Base-by-base conservation (phyloP, 2,797 vertebrate species). In the Periophthalmus magnuspinnatus region DNA sequence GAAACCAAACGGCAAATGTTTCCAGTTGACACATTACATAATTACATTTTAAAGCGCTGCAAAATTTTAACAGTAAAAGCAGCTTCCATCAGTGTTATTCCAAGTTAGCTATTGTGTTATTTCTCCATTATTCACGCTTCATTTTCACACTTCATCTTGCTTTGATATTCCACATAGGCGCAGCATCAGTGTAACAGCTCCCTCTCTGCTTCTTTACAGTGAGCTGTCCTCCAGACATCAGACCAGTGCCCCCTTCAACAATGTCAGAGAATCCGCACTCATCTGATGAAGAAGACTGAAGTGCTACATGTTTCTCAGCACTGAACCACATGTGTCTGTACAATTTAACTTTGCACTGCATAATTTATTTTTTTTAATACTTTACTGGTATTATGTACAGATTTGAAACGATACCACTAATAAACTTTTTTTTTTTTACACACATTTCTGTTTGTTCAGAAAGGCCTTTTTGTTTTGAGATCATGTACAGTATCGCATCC, bases 221-320 rank as follows among this genome's bases (percentile, higher is more conserved):
- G 86, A 88, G 69, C 67, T 89, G 67, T 86, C 86, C 0, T 79
- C 78, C 70, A 78, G 67, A 63, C 81, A 88, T 72, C 87, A 90
- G 79, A 84, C 68, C 63, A 72, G 74, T 6, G 19, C 84, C 50
- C 84, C 74, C 0, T 70, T 84, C 67, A 75, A 64, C 57, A 77
- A 78, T 5, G 9, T 10, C 76, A 79, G 76, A 71, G 85, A 89
- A 81, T 86, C 84, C 0, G 65, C 71, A 61, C 74, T 91, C 59
- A 89, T 88, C 75, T 90, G 76, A 88, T 19, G 22, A 2, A 38
- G 66, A 38, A 0, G 11, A 67, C 47, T 36, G 65, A 71, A 55
- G 19, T 60, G 65, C 60, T 66, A 19, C 55, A 36, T 34, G 68
- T 76, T 78, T 50, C 58, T 54, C 52, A 28, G 19, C 5, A 41